Evolutionary conservation across 2,888 invertebrate species (phyloP).

Genomic region (Pristionchus mayeri): DNA sequence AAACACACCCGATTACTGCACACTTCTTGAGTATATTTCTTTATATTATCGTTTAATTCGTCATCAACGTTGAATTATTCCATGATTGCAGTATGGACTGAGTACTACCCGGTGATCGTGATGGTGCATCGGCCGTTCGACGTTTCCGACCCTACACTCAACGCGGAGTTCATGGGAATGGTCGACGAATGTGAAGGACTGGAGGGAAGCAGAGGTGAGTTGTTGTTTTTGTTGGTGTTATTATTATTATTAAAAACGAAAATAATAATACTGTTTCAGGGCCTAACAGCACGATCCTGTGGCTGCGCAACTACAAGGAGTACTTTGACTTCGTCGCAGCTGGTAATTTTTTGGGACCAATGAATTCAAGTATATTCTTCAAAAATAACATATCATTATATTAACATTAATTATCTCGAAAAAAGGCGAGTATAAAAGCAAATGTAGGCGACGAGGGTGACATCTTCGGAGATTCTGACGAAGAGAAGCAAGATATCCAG

Average conservation of each 20-base stretch:
- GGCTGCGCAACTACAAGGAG: conserved; percentile 70
- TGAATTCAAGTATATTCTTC: too few relatives aligned
- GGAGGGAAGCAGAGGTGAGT: conserved; percentile 64
- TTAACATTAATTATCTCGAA: too few relatives aligned
- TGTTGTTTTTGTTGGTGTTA: background rate
- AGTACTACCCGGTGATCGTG: conserved; percentile 75
- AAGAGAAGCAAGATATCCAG: background rate
- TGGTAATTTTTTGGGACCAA: background rate
- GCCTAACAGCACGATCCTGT: conserved; percentile 66
- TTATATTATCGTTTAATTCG: too few relatives aligned
- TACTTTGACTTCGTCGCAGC: conserved; percentile 61
- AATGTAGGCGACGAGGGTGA: conserved; percentile 51
- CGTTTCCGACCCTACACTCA: conserved; percentile 55
- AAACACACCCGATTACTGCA: too few relatives aligned
- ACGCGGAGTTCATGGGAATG: conserved; percentile 60
- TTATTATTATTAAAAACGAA: too few relatives aligned
- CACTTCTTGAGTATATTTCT: too few relatives aligned
- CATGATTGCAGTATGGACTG: conserved; percentile 64
- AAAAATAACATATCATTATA: background rate
- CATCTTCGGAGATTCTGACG: conserved; percentile 54
- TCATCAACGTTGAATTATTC: background rate
- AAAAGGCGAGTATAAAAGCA: background rate
- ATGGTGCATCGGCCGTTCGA: conserved; percentile 71
- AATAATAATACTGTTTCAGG: conserved; percentile 52
- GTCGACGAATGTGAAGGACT: conserved; percentile 71